Percentiles rank a stretch among this genome's conserved stretches.
Evolutionary conservation across 2,113 vertebrate genomes (phyloP).

Genomic region (Phyllostomus discolor): DNA sequence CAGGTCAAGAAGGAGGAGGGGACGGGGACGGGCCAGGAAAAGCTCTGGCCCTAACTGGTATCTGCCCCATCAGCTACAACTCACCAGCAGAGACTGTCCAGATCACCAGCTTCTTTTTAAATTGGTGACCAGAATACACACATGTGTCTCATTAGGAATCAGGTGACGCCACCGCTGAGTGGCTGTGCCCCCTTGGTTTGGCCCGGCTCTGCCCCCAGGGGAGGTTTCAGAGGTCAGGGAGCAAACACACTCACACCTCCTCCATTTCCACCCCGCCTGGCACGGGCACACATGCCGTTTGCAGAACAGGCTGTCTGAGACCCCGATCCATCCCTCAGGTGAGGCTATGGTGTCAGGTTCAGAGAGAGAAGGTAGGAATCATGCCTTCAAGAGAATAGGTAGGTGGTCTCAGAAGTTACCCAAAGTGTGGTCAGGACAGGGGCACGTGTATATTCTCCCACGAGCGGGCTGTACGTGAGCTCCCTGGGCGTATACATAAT

Average conservation of each 20-base stretch:
- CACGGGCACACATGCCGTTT: neutral
- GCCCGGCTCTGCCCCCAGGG: neutral
- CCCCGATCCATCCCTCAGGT: neutral
- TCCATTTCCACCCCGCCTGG: fast-evolving
- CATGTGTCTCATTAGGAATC: neutral
- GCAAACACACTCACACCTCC: neutral
- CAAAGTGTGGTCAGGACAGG: neutral
- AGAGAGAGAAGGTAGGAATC: neutral
- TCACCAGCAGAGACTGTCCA: neutral
- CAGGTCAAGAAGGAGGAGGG: neutral
- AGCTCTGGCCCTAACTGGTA: neutral
- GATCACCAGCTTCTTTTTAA: neutral
- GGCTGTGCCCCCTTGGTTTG: fast-evolving
- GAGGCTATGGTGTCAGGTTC: neutral
- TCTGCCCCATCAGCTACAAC: neutral
- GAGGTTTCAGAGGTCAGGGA: neutral
- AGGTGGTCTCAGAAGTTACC: neutral
- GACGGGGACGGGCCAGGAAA: neutral
- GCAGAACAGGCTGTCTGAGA: neutral
- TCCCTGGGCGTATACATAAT: fast-evolving
- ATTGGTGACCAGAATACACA: fast-evolving
- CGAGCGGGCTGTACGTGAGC: fast-evolving
- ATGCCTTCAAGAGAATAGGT: neutral
- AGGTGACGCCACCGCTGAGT: fast-evolving
- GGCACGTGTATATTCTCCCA: fast-evolving